Conservation (phyloP, 2,113 vertebrate genomes). For the Prionailurus viverrinus region DNA sequence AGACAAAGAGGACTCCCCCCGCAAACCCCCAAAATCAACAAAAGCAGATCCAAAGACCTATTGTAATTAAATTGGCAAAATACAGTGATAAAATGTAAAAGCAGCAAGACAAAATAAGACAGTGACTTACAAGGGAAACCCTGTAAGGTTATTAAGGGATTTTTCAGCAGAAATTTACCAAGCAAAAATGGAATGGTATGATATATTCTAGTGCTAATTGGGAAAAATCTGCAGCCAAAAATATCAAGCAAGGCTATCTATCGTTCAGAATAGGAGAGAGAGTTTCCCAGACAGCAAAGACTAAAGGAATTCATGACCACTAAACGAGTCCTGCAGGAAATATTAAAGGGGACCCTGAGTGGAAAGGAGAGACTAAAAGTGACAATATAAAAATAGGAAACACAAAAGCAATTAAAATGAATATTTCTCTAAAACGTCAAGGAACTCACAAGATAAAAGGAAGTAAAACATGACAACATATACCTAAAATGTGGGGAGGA, state of each 20-base stretch:
- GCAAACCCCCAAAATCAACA: background rate
- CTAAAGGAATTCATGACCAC: background rate
- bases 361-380: background rate
- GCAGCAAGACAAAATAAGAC: background rate
- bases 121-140: background rate
- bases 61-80: background rate
- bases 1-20: background rate
- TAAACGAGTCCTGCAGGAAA: background rate
- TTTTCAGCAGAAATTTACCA: background rate
- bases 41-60: background rate
- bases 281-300: background rate
- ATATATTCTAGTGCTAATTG: background rate
- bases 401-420: background rate
- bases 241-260: background rate
- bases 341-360: background rate
- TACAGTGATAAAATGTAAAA: background rate
- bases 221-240: background rate
- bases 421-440: background rate
- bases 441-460: background rate
- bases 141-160: background rate
- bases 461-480: background rate
- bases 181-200: background rate
- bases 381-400: background rate
- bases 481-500: background rate
- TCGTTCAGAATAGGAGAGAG: background rate